Evolutionary conservation across 2,113 vertebrate species (phyloP).

Genomic region (Marcusenius ussheri): DNA sequence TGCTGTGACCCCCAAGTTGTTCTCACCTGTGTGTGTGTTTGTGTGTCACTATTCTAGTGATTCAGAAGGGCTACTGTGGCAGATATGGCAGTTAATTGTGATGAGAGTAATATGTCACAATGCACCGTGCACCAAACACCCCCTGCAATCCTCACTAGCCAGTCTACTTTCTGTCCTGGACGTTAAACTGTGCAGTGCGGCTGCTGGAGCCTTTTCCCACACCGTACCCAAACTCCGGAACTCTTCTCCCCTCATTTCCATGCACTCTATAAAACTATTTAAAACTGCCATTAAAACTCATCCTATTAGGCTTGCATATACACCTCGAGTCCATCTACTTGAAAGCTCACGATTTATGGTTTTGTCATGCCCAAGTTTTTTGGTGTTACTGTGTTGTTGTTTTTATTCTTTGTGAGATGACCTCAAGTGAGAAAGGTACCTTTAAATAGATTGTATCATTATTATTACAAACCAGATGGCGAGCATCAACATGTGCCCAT

Average conservation of each 20-base stretch:
- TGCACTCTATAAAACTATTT: neutral
- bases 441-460: neutral
- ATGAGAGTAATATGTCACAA: neutral
- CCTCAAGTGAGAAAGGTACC: neutral
- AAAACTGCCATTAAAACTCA: neutral
- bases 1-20: neutral
- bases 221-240: neutral
- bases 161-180: neutral
- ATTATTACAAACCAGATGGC: neutral
- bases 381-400: neutral
- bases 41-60: neutral
- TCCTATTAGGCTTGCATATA: neutral
- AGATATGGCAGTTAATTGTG: neutral
- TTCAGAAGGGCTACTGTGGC: neutral
- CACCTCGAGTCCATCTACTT: neutral
- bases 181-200: neutral
- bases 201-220: neutral
- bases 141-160: neutral
- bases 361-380: neutral
- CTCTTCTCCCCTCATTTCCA: neutral
- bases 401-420: neutral
- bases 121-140: neutral
- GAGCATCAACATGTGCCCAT: neutral
- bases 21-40: neutral
- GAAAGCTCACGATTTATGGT: neutral